Base-by-base conservation (phyloP, 2,888 invertebrate genomes). In the Phasia obesa region DNA sequence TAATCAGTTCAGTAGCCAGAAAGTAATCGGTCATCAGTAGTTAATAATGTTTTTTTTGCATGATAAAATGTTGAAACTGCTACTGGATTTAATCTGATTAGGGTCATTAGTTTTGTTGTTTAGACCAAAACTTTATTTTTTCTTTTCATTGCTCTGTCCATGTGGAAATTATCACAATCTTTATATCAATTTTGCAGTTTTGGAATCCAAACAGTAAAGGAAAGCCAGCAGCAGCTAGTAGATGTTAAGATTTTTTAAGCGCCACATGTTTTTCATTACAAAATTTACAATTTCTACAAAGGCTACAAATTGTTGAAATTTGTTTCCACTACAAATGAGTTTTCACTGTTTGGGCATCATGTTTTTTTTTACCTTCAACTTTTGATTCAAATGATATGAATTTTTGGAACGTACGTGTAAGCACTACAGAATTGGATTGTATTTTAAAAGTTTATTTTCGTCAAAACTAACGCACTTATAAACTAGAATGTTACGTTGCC, bases 51-150 rank as follows among this genome's bases (percentile, higher is more conserved):
- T 57, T 49, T 74, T 44, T 21, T 47, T 70, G 47, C 21, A 17
- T 38, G 51, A n/a, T 51, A 25, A 31, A 59, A 65, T 65, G 19
- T 57, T 47, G 47, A 78, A 83, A 79, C 38, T 79, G 83, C 83
- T 83, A 79, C 83, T 75, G 83, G 65, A 75, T 67, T 83, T 83
- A 38, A 67, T 17, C 38, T 60, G 67, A 65, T 64, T 74, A 73
- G 51, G 47, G 51, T 49, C 64, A 78, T 25, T 13, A 25, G 25
- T 67, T 64, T 35, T 19, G 19, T 67, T 38, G 57, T 53, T 57
- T 47, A 57, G 17, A 60, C 23, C 27, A 42, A 38, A 76, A 76
- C 21, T 27, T 57, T 4, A 59, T 21, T 15, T 27, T 25, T 69
- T 15, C 44, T 13, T 64, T 13, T 5, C 42, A 1, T 59, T 15